Evolutionary conservation across 2,888 invertebrate species (phyloP).

Genomic region (Hoplodrina ambigua): DNA sequence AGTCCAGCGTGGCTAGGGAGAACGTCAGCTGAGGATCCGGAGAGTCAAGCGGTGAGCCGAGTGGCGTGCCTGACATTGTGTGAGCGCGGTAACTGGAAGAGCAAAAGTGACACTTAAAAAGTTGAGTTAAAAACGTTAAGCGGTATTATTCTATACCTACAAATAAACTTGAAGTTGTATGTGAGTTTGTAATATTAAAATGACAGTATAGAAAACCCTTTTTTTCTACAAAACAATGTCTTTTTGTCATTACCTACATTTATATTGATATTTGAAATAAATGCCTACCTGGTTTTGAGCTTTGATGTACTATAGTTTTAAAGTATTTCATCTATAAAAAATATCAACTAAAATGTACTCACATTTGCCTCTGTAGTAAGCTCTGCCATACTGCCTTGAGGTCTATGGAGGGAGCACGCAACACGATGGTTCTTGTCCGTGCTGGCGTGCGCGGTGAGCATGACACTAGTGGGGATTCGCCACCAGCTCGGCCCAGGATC

Average conservation of each 20-base stretch:
- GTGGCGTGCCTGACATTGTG: conserved; percentile 94
- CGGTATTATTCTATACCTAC: no score
- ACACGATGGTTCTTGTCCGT: conserved; percentile 92
- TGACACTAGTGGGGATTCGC: conserved; percentile 93
- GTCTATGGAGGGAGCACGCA: conserved; percentile 95
- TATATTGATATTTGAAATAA: no score
- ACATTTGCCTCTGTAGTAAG: conserved; percentile 96
- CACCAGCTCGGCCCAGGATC: conserved; percentile 93
- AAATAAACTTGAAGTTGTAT: no score
- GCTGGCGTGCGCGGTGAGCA: conserved; percentile 93
- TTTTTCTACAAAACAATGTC: no score
- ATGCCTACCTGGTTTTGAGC: no score
- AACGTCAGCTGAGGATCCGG: conserved; percentile 93
- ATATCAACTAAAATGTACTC: conserved; percentile 83
- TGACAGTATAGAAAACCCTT: no score
- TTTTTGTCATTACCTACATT: no score
- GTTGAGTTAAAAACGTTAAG: not conserved
- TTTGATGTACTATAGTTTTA: no score
- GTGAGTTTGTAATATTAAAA: no score
- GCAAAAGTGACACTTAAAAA: not conserved
- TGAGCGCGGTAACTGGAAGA: conserved; percentile 94
- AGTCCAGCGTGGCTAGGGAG: conserved; percentile 91
- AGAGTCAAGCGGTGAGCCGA: conserved; percentile 96
- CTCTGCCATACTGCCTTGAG: conserved; percentile 98
- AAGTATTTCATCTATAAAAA: not conserved